Evolutionary conservation across 1,140 invertebrate genomes (phyloP).

Genomic region (Pemphigus obesinymphae): DNA sequence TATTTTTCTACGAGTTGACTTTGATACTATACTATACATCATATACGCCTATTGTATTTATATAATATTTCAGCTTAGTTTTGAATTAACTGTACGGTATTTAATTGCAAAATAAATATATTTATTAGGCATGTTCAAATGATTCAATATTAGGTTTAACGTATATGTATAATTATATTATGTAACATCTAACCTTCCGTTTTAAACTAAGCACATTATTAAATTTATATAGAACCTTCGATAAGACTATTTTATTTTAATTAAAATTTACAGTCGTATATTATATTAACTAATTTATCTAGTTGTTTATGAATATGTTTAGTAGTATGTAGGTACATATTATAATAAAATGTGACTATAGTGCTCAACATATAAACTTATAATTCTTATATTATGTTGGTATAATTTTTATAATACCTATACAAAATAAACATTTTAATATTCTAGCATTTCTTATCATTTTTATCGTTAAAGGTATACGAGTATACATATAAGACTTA

Average conservation of each 20-base stretch:
- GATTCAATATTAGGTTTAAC: background rate
- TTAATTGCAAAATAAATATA: background rate
- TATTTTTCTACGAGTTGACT: too few species aligned
- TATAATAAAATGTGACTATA: too few species aligned
- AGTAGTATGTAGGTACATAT: background rate
- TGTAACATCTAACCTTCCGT: background rate
- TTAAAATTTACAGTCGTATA: slow-evolving; percentile 12
- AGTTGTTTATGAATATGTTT: slow-evolving; percentile 21
- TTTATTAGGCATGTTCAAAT: background rate
- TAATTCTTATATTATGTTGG: background rate
- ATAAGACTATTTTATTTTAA: slow-evolving; percentile 6
- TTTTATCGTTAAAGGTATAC: background rate
- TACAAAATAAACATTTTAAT: slow-evolving; percentile 21
- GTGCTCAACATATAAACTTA: slow-evolving; percentile 13
- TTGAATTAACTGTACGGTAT: too few species aligned
- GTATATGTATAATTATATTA: background rate
- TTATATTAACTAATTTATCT: slow-evolving; percentile 22
- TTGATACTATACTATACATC: too few species aligned
- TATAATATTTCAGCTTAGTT: too few species aligned
- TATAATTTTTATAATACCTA: background rate
- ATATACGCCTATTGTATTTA: too few species aligned
- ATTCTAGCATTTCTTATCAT: slow-evolving; percentile 22
- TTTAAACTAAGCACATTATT: background rate
- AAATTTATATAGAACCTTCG: slow-evolving; percentile 15
- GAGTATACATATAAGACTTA: background rate